These are phyloP conservation scores for Peucedramus taeniatus DNA, from an alignment of 2,113 vertebrate species.

Conservation along the genomic window DNA sequence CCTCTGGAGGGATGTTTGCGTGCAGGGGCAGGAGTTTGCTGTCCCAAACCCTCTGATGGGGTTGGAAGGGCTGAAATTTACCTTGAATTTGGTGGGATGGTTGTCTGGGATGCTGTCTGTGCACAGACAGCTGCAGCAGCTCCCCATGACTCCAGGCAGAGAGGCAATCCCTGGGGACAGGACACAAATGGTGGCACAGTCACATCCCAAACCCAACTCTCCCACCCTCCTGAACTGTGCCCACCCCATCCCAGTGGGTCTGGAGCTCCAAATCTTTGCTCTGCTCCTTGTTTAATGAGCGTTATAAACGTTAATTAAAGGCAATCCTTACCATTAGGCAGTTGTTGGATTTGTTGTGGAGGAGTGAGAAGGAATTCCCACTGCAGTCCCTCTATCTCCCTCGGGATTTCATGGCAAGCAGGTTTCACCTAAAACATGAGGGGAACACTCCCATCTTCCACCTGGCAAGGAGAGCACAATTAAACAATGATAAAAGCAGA, in stretches of 20 bases:
- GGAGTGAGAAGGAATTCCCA: conserved; percentile 71
- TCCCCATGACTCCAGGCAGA: conserved; percentile 93
- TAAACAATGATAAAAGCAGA: not conserved
- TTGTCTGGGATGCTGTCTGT: conserved; percentile 92
- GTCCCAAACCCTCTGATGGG: not conserved
- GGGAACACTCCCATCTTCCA: conserved; percentile 51
- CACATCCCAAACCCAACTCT: not conserved
- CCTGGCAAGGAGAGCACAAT: conserved; percentile 27
- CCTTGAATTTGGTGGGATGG: conserved; percentile 98
- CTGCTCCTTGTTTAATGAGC: not conserved
- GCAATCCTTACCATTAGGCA: conserved; percentile 82
- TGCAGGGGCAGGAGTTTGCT: not conserved
- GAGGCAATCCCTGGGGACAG: conserved; percentile 77
- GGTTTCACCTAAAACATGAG: conserved; percentile 42
- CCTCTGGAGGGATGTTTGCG: not conserved
- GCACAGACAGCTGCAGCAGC: conserved; percentile 97
- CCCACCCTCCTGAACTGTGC: not conserved
- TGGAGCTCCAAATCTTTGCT: not conserved
- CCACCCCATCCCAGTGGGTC: not conserved
- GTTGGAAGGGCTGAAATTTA: not conserved
- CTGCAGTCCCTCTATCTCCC: conserved; percentile 79
- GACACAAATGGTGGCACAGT: not conserved
- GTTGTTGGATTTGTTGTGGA: not conserved
- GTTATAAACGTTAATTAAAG: not conserved
- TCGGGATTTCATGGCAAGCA: conserved; percentile 76